phyloP scores from a whole-genome alignment of 2,113 vertebrate genomes.

The Pelecanoides urinatrix region DNA sequence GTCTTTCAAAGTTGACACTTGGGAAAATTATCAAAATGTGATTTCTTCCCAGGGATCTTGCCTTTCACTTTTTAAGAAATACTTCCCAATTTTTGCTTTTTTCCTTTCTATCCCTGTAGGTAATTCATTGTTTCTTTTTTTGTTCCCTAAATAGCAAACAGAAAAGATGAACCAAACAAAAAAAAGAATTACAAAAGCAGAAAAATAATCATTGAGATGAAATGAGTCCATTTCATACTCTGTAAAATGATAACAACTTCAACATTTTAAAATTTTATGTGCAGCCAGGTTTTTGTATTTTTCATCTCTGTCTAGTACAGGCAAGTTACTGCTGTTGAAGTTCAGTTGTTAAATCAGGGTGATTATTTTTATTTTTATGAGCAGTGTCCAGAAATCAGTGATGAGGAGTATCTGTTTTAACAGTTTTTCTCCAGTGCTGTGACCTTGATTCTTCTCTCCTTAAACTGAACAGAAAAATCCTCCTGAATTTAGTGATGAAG shows the following conservation, averaged over 20 bases:
- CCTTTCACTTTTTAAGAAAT: not conserved
- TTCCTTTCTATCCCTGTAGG: not conserved
- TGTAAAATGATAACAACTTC: not conserved
- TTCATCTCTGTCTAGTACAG: not conserved
- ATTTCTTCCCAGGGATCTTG: not conserved
- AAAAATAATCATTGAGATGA: not conserved
- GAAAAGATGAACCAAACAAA: not conserved
- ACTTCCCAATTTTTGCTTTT: not conserved
- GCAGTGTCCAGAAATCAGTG: not conserved
- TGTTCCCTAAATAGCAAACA: not conserved
- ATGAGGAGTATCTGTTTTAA: slow-evolving; percentile 1
- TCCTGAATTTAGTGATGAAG: slow-evolving; percentile 34
- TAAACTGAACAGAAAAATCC: slow-evolving; percentile 23
- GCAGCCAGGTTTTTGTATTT: not conserved
- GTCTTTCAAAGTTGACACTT: not conserved
- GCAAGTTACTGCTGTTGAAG: not conserved
- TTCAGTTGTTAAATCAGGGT: slow-evolving; percentile 21
- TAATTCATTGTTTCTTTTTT: not conserved
- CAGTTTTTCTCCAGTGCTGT: not conserved
- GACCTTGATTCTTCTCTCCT: slow-evolving; percentile 40
- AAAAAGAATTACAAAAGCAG: not conserved
- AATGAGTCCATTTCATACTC: not conserved
- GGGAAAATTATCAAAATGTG: not conserved
- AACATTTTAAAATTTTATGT: not conserved
- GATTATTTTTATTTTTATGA: slow-evolving; percentile 39